phyloP scores from a whole-genome alignment of 2,113 vertebrate species.

The Aspiorhynchus laticeps region DNA sequence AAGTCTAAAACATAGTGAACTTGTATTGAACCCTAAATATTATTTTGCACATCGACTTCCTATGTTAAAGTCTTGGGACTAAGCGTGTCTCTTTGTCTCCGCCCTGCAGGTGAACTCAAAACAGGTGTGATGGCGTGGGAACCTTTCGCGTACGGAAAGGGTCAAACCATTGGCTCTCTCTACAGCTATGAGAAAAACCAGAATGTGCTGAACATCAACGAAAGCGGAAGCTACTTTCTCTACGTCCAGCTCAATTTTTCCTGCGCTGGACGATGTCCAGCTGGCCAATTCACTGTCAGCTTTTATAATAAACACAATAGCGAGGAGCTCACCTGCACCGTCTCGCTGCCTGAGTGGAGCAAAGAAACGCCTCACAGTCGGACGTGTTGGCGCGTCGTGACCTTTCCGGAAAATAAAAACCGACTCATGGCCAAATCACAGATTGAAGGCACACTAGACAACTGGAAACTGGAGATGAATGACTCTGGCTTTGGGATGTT shows the following conservation, averaged over 20 bases:
- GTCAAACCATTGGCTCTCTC: slow-evolving; percentile 51
- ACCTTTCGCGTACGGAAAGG: accelerated
- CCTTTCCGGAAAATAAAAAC: accelerated
- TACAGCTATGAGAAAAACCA: accelerated
- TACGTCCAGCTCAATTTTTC: slow-evolving; percentile 63
- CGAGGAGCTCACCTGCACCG: slow-evolving; percentile 57
- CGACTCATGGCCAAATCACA: slow-evolving; percentile 48
- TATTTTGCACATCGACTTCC: not conserved
- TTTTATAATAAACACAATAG: not conserved
- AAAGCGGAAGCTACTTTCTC: slow-evolving; percentile 67
- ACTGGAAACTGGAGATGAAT: slow-evolving; percentile 61
- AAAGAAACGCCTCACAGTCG: accelerated
- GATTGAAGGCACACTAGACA: accelerated
- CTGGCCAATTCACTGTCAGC: not conserved
- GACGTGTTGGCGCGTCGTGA: slow-evolving; percentile 67
- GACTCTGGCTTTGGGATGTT: slow-evolving; percentile 69
- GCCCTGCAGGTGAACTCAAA: slow-evolving; percentile 51
- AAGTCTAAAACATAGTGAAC: not conserved
- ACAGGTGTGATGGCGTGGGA: slow-evolving; percentile 51
- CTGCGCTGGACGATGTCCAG: accelerated
- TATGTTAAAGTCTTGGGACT: not conserved
- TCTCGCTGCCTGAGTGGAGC: slow-evolving; percentile 31
- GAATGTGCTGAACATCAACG: not conserved
- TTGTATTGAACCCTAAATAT: not conserved
- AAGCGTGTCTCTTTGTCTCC: slow-evolving; percentile 44